Base-by-base conservation (phyloP, 2,888 invertebrate species). In the Drosophila formosana region DNA sequence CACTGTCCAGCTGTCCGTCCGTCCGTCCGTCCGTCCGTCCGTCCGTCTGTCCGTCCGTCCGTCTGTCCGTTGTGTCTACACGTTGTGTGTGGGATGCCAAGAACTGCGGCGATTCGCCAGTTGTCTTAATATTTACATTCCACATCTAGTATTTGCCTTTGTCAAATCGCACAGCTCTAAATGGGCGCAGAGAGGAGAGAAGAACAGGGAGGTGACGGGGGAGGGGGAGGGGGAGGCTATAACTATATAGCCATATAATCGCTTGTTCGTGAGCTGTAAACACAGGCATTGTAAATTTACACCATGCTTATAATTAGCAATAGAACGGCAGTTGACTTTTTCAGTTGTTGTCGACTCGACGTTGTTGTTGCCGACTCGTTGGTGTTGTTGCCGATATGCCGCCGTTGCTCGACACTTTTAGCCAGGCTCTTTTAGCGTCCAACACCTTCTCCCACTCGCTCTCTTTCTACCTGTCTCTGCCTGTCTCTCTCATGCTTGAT, bases 231-330 rank as follows among this genome's bases (percentile, higher is more conserved):
- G 50, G 43, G 55, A 53, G 47, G 64, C 64, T 64, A 75, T 82
- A 68, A 64, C 67, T 80, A 80, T 81, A 68, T 75, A 66, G 77
- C 66, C 75, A 74, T 79, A 84, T 82, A 84, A 82, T 82, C 85
- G 82, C 65, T 84, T 82, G 82, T 80, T 82, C 82, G 82, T 82
- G 82, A 82, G 85, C 85, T 80, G 82, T 84, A 82, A 84, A 82
- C 78, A 82, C 80, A 69, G 75, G 85, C 82, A 84, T 80, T 82
- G 82, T 84, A 78, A 82, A 82, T 84, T 82, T 82, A 78, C 82
- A 82, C 82, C 78, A 69, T 84, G 82, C 85, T 82, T 84, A 82
- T 82, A 82, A 82, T 82, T 82, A 82, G 82, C 85, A 79, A 82
- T 82, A 82, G 85, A 82, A 84, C 84, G 72, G 72, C 82, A 82